Percentiles rank a stretch among this genome's conserved stretches.
Evolutionary conservation across 2,797 vertebrate genomes (phyloP).

Genomic region (Enteromius mattozi): DNA sequence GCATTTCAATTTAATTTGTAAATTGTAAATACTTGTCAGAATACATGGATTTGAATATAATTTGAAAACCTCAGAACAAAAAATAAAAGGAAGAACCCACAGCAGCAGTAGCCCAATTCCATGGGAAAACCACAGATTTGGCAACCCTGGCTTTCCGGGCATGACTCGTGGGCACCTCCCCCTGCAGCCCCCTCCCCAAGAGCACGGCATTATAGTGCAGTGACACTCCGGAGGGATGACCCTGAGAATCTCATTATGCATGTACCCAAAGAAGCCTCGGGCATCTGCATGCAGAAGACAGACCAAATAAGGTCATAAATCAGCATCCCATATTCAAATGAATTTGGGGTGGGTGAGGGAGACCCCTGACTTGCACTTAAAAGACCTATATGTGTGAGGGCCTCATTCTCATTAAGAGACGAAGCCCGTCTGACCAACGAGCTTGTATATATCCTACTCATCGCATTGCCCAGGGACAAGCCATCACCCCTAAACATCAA

Average conservation of each 20-base stretch:
- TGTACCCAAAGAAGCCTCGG: conserved; percentile 78
- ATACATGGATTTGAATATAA: neutral
- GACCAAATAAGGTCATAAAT: conserved; percentile 88
- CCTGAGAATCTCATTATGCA: conserved; percentile 86
- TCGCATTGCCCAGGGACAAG: conserved; percentile 75
- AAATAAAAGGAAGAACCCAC: neutral
- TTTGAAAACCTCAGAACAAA: neutral
- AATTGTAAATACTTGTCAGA: neutral
- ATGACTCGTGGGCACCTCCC: conserved; percentile 14
- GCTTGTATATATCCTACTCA: conserved; percentile 71
- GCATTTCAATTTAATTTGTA: neutral
- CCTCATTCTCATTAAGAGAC: conserved; percentile 80
- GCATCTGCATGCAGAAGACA: conserved; percentile 86
- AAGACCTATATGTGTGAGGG: conserved; percentile 75
- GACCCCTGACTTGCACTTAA: conserved; percentile 74
- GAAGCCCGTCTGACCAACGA: conserved; percentile 69
- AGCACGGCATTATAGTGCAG: conserved; percentile 64
- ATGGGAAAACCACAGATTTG: conserved; percentile 3
- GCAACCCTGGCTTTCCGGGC: conserved; percentile 59
- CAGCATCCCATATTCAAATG: conserved; percentile 84
- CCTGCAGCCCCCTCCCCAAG: conserved; percentile 22
- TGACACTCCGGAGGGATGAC: conserved; percentile 82
- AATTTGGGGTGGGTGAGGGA: conserved; percentile 73
- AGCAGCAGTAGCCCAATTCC: neutral
- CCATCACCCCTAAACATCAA: conserved; percentile 78